phyloP scores from a whole-genome alignment of 2,797 vertebrate species.

The Eulemur mongoz region DNA sequence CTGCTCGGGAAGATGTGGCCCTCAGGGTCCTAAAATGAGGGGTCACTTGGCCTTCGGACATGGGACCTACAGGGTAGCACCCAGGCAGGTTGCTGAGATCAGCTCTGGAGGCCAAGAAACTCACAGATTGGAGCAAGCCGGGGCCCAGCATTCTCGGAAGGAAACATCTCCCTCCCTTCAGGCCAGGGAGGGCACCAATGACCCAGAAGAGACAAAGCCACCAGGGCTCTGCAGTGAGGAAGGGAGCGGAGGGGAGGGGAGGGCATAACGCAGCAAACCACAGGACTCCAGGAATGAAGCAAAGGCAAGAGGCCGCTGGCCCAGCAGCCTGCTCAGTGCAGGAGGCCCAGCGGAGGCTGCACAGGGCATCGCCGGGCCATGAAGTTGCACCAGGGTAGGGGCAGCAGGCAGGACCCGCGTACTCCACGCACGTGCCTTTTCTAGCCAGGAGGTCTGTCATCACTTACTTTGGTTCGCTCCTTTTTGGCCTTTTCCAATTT shows the following conservation, averaged over 20 bases:
- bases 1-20: not conserved
- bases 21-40: not conserved
- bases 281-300: not conserved
- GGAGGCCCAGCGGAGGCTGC: not conserved
- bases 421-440: not conserved
- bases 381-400: accelerated
- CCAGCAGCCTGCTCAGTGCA: not conserved
- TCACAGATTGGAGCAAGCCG: not conserved
- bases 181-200: not conserved
- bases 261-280: accelerated
- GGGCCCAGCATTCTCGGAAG: not conserved
- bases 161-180: not conserved
- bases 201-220: not conserved
- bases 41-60: not conserved
- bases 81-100: not conserved
- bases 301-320: not conserved
- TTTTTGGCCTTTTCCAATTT: slow-evolving; percentile 99
- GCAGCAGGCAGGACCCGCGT: not conserved
- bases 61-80: not conserved
- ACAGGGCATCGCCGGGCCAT: not conserved
- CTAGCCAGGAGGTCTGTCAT: not conserved
- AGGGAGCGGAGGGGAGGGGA: not conserved
- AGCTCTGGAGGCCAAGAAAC: slow-evolving; percentile 2
- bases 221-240: not conserved
- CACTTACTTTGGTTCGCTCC: slow-evolving; percentile 95